Percentiles rank a stretch among this genome's conserved stretches.
phyloP scores from a whole-genome alignment of 2,888 invertebrate genomes.

The Dorcus hopei region DNA sequence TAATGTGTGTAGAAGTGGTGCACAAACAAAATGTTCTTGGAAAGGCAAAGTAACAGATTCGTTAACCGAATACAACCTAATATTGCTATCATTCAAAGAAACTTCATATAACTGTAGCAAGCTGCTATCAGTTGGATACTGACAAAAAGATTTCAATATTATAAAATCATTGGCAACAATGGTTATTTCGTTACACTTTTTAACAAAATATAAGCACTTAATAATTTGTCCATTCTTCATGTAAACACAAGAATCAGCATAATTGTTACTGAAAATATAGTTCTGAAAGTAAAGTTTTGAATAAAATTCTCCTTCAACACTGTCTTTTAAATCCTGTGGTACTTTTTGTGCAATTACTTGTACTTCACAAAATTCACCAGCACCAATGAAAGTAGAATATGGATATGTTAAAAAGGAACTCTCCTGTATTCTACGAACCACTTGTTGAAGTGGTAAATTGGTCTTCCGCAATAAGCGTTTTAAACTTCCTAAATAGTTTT shows the following conservation, averaged over 20 bases:
- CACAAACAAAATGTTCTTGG: not conserved
- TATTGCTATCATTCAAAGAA: not conserved
- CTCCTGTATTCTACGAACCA: not conserved
- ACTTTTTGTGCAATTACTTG: not conserved
- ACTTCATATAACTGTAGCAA: not conserved
- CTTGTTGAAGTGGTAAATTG: not conserved
- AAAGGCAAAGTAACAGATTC: not conserved
- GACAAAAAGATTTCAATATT: not conserved
- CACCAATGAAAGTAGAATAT: too few relatives aligned
- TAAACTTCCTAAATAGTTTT: not conserved
- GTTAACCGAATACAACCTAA: too few relatives aligned
- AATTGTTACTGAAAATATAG: not conserved
- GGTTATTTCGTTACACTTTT: not conserved
- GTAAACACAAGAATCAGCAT: not conserved
- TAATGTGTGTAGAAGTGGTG: not conserved
- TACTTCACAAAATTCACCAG: too few relatives aligned
- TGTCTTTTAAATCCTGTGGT: not conserved
- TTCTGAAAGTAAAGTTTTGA: not conserved
- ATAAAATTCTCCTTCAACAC: not conserved
- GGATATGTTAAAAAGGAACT: not conserved
- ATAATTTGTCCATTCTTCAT: not conserved
- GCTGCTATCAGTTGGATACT: conserved; percentile 1
- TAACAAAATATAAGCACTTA: not conserved
- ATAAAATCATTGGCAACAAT: not conserved
- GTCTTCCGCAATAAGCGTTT: not conserved